Percentiles rank a stretch among this genome's conserved stretches.
These are phyloP conservation scores for Carettochelys insculpta DNA, from an alignment of 2,113 vertebrate genomes.

Conservation along the genomic window DNA sequence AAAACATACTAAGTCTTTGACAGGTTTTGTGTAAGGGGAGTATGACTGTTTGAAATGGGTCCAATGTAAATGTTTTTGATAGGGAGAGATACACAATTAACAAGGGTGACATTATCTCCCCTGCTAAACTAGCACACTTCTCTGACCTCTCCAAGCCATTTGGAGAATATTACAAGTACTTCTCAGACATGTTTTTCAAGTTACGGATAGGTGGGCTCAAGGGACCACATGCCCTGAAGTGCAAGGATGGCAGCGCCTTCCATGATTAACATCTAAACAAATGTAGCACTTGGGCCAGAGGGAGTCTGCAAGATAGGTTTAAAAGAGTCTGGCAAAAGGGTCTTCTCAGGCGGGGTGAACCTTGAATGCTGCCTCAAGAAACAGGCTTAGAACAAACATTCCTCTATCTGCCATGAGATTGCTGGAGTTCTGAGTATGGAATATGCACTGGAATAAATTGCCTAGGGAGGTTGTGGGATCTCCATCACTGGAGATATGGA, in stretches of 20 bases:
- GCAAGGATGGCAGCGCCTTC: background rate
- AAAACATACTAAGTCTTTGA: slow-evolving; percentile 65
- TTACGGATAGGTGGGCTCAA: background rate
- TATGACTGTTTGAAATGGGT: slow-evolving; percentile 58
- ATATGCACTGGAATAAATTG: too few relatives aligned
- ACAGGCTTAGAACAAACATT: background rate
- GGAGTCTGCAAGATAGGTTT: background rate
- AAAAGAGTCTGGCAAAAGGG: background rate
- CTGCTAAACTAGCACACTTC: slow-evolving; percentile 3
- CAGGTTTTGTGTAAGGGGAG: slow-evolving; percentile 53
- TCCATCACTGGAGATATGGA: too few relatives aligned
- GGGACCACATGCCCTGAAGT: slow-evolving; percentile 1
- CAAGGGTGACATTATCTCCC: slow-evolving; percentile 50
- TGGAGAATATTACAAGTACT: background rate
- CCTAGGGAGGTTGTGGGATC: too few relatives aligned
- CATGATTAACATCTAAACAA: background rate
- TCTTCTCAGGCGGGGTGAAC: background rate
- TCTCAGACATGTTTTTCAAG: slow-evolving; percentile 24
- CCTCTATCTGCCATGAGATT: background rate
- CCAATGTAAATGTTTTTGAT: slow-evolving; percentile 74
- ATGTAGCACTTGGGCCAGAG: background rate
- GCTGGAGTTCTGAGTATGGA: background rate
- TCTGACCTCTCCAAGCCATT: slow-evolving; percentile 9
- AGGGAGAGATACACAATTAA: slow-evolving; percentile 41
- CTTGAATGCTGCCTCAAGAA: background rate